phyloP scores from a whole-genome alignment of 92 coral and sea anemone genomes.

The Epizoanthus stellaris region DNA sequence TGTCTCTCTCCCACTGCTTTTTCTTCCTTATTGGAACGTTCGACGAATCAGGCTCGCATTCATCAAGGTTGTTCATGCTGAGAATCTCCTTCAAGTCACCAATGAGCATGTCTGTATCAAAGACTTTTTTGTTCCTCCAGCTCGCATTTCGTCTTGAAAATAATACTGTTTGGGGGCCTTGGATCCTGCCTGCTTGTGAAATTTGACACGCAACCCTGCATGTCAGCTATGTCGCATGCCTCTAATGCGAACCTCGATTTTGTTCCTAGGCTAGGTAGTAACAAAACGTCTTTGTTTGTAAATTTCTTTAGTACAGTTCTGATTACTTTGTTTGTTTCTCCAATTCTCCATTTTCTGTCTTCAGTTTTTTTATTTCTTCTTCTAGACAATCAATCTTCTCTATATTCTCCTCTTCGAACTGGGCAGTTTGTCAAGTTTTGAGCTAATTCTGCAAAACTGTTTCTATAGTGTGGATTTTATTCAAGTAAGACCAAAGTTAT shows the following conservation, averaged over 20 bases:
- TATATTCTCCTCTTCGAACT: slow-evolving; percentile 3
- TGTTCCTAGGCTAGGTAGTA: background rate
- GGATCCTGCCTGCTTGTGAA: background rate
- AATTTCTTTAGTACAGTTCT: background rate
- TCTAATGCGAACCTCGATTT: slow-evolving; percentile 7
- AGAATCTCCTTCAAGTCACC: background rate
- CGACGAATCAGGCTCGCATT: background rate
- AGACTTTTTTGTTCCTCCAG: background rate
- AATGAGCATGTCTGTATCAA: background rate
- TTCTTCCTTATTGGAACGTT: background rate
- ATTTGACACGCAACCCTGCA: slow-evolving; percentile 19
- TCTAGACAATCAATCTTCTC: slow-evolving; percentile 16
- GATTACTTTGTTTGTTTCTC: slow-evolving; percentile 6
- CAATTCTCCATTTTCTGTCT: slow-evolving; percentile 18
- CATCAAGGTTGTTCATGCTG: slow-evolving; percentile 13
- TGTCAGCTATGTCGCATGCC: background rate
- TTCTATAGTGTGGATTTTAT: slow-evolving; percentile 22
- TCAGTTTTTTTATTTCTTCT: slow-evolving; percentile 2
- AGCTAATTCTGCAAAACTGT: slow-evolving; percentile 23
- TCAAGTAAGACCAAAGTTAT: slow-evolving; percentile 38
- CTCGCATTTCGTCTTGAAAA: background rate
- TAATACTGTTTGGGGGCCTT: background rate
- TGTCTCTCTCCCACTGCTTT: slow-evolving; percentile 12
- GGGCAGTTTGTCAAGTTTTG: slow-evolving; percentile 12
- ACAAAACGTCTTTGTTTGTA: background rate